Conservation (phyloP, 2,797 vertebrate genomes). For the Scolopax bukidnonensis region DNA sequence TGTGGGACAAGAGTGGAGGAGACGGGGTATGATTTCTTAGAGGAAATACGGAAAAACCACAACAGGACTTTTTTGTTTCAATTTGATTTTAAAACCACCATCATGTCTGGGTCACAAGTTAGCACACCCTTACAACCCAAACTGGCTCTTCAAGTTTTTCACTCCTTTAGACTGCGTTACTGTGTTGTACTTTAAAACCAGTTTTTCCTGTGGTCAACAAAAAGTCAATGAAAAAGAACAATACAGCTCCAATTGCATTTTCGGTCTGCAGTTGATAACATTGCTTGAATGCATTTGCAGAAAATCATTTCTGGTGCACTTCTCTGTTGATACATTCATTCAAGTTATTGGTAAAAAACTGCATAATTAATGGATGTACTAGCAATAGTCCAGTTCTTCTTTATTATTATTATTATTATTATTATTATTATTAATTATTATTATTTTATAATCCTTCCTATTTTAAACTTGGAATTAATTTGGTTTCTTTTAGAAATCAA, state of each 20-base stretch:
- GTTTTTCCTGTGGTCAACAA: conserved; percentile 69
- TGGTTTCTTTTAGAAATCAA: background rate
- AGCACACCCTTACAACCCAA: conserved; percentile 38
- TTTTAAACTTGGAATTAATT: background rate
- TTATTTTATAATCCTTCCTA: background rate
- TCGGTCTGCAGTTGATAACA: conserved; percentile 8
- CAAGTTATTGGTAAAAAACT: background rate
- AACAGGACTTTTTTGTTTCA: conserved; percentile 40
- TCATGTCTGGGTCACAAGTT: conserved; percentile 32
- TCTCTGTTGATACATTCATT: background rate
- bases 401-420: background rate
- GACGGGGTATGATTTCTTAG: background rate
- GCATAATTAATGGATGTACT: background rate
- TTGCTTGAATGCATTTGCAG: conserved; percentile 20
- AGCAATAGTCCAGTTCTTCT: background rate
- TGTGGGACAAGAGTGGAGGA: background rate
- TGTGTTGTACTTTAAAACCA: conserved; percentile 55
- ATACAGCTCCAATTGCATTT: conserved; percentile 42
- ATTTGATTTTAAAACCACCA: conserved; percentile 32
- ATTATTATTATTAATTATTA: too few relatives aligned
- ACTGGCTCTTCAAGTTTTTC: conserved; percentile 64
- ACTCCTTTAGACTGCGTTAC: background rate
- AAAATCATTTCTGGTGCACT: background rate
- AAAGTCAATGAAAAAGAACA: conserved; percentile 64
- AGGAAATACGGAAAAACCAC: background rate